These are phyloP conservation scores for Drosophila obscura DNA, from an alignment of 1,140 invertebrate species.

Conservation along the genomic window DNA sequence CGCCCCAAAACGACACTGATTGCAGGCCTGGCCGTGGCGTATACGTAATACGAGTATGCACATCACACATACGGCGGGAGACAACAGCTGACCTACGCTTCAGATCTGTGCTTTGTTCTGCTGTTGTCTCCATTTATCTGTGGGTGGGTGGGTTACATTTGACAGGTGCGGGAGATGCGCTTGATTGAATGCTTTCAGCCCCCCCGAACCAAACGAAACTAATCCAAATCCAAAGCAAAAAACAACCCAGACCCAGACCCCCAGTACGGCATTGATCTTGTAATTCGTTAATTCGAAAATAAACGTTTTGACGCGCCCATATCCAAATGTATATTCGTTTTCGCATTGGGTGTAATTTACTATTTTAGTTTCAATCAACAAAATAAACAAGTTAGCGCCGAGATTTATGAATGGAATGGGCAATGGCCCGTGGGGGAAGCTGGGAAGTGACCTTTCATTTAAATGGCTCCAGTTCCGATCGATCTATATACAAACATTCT, in stretches of 20 bases:
- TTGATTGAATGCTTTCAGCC: slow-evolving; percentile 65
- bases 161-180: slow-evolving; percentile 61
- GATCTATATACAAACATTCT: slow-evolving; percentile 4
- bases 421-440: too few relatives aligned
- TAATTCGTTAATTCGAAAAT: slow-evolving; percentile 80
- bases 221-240: slow-evolving; percentile 14
- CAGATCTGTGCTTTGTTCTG: background rate
- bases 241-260: slow-evolving; percentile 30
- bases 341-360: slow-evolving; percentile 53
- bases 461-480: background rate
- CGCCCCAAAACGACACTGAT: slow-evolving; percentile 53
- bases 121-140: background rate
- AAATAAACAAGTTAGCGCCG: slow-evolving; percentile 62
- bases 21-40: slow-evolving; percentile 49
- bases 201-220: slow-evolving; percentile 11
- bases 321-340: slow-evolving; percentile 4
- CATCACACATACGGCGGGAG: slow-evolving; percentile 57
- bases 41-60: slow-evolving; percentile 53
- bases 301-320: slow-evolving; percentile 58
- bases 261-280: slow-evolving; percentile 72
- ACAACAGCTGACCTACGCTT: slow-evolving; percentile 36
- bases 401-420: slow-evolving; percentile 26
- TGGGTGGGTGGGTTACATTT: slow-evolving; percentile 33
- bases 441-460: too few relatives aligned
- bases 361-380: slow-evolving; percentile 29